A percentile compares a stretch with the other conserved stretches of the same genome.
phyloP scores from a whole-genome alignment of 2,888 invertebrate genomes.

The Lamellibrachia satsuma region DNA sequence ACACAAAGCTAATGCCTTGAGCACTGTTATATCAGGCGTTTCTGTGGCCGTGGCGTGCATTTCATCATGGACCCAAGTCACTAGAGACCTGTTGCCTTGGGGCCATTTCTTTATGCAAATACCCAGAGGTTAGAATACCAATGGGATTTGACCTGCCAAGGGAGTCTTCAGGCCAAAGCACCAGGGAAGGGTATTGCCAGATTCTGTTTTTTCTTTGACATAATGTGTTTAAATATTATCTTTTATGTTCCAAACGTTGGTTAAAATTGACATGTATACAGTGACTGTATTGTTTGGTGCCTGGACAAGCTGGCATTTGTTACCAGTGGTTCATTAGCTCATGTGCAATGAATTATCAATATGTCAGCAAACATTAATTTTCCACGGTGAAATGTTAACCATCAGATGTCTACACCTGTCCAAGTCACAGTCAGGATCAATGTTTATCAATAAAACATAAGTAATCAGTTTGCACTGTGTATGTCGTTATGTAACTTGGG shows the following conservation, averaged over 20 bases:
- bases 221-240: background rate
- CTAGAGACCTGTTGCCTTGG: background rate
- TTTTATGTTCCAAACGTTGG: background rate
- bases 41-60: background rate
- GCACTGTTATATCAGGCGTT: background rate
- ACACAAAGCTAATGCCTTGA: background rate
- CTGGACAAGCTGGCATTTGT: background rate
- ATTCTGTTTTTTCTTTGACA: background rate
- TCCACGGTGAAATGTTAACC: no score
- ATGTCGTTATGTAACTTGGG: no score
- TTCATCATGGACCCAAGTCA: background rate
- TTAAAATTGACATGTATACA: background rate
- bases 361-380: background rate
- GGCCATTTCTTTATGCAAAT: conserved; percentile 4
- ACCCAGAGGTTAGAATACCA: background rate
- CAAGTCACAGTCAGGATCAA: no score
- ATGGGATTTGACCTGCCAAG: background rate
- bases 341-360: background rate
- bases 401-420: no score
- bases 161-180: background rate
- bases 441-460: no score
- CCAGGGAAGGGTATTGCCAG: background rate
- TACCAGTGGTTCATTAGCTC: background rate
- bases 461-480: no score
- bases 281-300: background rate